Base-by-base conservation (phyloP, 30 jellyfish, hydroid and myxozoan genomes). In the Aurelia sp. region DNA sequence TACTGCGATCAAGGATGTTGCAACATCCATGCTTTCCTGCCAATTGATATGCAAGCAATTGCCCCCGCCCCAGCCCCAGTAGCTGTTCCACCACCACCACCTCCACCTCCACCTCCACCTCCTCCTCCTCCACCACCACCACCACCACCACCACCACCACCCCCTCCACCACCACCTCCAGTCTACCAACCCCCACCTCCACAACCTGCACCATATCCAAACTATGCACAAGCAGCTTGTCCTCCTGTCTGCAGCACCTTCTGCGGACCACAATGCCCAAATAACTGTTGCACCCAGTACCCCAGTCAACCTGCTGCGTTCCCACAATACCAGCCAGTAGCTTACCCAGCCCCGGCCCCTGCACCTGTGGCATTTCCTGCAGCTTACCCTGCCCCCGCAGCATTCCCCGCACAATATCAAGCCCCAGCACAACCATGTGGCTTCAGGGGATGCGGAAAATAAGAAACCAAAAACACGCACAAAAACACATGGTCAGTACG, bases 1-100 rank as follows among this genome's bases (percentile, higher is more conserved):
- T 92, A 92, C 92, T 92, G 98, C 57, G 98, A 92, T 67, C 93
- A 93, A 57, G 98, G 98, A 33, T 92, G 98, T 73, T 92, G 98
- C 48, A 71, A 77, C 50, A 57, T 66, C 35, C 88, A 73, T 63
- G 35, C 82, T 27, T 63, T 69, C 73, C 3, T 68, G 65, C 89
- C 92, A 50, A 24, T 85, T 53, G 84, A 67, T 22, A 66, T 85
- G 83, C 93, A 60, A 12, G 78, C 80, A 16, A 58, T 67, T 7
- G 84, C 83, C 2, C 81, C 96, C 2, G 88, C 96, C 30, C 93
- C 93, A 11, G 88, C 74, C 13, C 93, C 87, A 60, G 65, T 41
- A 13, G 75, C 78, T 20, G 82, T 87, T 11, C 89, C 89, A 7
- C 84, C 85, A 0, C 96, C 96, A 63, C 70, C 92, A 13, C 85